Percentiles rank a stretch among this genome's conserved stretches.
Evolutionary conservation across 2,797 vertebrate species (phyloP).

Genomic region (Todus mexicanus): DNA sequence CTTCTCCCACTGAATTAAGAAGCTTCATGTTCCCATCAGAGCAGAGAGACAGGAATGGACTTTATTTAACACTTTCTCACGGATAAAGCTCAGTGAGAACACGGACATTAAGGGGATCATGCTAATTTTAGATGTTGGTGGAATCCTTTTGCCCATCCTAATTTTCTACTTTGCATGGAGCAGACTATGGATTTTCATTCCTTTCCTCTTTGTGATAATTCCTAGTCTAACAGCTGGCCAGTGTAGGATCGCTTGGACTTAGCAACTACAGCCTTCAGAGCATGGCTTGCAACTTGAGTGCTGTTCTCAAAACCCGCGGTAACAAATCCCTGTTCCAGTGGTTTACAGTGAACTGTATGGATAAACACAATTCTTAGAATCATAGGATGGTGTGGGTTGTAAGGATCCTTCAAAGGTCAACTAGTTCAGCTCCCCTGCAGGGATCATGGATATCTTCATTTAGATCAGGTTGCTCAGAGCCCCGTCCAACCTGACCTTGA

Average conservation of each 20-base stretch:
- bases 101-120: not conserved
- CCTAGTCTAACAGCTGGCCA: not conserved
- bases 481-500: not conserved
- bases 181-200: not conserved
- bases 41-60: not conserved
- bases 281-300: not conserved
- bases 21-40: not conserved
- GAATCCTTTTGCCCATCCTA: not conserved
- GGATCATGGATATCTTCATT: not conserved
- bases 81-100: not conserved
- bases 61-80: not conserved
- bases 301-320: not conserved
- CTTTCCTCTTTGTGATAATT: not conserved
- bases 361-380: not conserved
- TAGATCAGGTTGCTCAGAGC: not conserved
- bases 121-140: not conserved
- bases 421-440: not conserved
- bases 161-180: not conserved
- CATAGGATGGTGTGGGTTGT: not conserved
- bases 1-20: not conserved
- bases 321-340: not conserved
- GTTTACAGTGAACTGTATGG: not conserved
- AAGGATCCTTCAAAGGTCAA: not conserved
- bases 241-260: not conserved
- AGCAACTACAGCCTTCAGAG: not conserved